Evolutionary conservation across 2,888 invertebrate species (phyloP).

Genomic region (Mesorhabditis spiculigera): DNA sequence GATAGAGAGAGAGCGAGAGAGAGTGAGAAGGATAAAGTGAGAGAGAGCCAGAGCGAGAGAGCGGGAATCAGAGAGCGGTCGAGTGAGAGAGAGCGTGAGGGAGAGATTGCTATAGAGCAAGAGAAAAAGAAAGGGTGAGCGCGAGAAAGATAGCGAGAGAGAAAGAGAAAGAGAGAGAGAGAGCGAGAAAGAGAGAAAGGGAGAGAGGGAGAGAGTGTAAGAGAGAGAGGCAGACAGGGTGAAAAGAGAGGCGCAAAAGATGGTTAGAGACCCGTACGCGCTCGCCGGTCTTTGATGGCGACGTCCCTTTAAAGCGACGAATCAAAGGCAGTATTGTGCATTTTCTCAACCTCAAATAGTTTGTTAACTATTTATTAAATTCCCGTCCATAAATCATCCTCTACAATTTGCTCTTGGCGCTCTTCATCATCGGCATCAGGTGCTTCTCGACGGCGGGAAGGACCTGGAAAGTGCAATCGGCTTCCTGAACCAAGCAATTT

Average conservation of each 20-base stretch:
- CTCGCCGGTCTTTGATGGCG: neutral
- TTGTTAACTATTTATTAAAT: neutral
- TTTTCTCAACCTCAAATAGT: neutral
- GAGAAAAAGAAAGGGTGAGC: neutral
- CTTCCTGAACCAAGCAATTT: neutral
- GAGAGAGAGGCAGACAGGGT: neutral
- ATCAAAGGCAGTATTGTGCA: conserved; percentile 1
- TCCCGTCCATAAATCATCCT: neutral
- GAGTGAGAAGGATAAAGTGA: too few species aligned
- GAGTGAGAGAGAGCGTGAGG: neutral
- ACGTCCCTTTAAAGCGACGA: neutral
- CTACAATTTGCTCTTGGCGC: conserved; percentile 12
- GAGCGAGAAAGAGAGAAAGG: too few species aligned
- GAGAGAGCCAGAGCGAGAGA: too few species aligned
- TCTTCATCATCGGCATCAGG: conserved; percentile 18
- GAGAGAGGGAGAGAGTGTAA: conserved; percentile 7
- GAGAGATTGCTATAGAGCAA: neutral
- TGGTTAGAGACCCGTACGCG: neutral
- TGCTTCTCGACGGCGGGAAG: conserved; percentile 20
- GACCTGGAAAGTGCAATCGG: conserved; percentile 12
- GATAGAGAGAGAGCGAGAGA: too few species aligned
- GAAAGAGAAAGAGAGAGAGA: neutral
- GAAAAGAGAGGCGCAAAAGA: conserved; percentile 9
- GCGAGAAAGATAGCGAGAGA: neutral
- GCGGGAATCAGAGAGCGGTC: too few species aligned